Evolutionary conservation across 2,113 vertebrate genomes (phyloP).

Genomic region (Nycticebus coucang): DNA sequence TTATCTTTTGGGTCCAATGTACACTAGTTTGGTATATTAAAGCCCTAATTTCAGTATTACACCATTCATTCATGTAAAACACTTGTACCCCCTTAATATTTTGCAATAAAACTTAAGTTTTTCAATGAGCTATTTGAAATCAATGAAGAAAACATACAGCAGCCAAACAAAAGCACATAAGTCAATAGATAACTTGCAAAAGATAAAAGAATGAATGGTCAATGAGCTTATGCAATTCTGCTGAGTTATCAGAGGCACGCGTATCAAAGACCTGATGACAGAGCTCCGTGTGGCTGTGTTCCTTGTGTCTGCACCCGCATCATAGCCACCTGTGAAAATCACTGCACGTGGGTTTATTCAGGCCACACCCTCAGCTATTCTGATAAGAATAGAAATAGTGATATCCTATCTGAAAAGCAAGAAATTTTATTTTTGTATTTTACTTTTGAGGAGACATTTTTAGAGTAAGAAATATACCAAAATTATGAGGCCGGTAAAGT

Average conservation of each 20-base stretch:
- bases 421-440: not conserved
- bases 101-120: too few relatives aligned
- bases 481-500: not conserved
- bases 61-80: too few relatives aligned
- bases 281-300: not conserved
- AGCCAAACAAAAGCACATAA: not conserved
- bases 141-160: not conserved
- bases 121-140: not conserved
- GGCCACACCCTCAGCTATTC: not conserved
- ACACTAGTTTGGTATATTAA: too few relatives aligned
- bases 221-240: not conserved
- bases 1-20: too few relatives aligned
- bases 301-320: not conserved
- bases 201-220: not conserved
- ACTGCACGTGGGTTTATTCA: not conserved
- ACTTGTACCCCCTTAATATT: not conserved
- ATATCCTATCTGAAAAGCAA: not conserved
- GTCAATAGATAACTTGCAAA: not conserved
- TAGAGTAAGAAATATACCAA: not conserved
- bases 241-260: not conserved
- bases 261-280: not conserved
- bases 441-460: not conserved
- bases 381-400: not conserved
- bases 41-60: too few relatives aligned
- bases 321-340: not conserved